Base-by-base conservation (phyloP, 2,113 vertebrate genomes). In the Haemorhous mexicanus region DNA sequence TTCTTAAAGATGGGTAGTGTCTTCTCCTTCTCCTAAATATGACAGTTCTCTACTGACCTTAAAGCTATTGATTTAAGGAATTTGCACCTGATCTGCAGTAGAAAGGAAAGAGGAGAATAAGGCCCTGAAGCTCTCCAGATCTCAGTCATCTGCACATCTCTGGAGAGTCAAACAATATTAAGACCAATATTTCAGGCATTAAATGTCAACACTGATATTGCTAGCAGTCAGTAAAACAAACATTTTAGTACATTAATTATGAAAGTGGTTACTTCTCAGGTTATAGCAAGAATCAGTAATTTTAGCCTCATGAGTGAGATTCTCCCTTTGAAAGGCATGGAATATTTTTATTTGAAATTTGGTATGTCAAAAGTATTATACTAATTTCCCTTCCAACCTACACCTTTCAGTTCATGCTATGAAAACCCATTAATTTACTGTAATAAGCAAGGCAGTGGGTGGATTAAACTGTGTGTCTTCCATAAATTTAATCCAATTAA, bases 201-300 rank as follows among this genome's bases (percentile, higher is more conserved):
- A 52, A 89, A 93, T 87, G 35, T 63, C 72, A 94, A 72, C 63
- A 85, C 68, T 61, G 52, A 37, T 84, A 91, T 30, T 33, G 26
- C n/a, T 80, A 73, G 74, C 89, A 53, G 8, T 64, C 44, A 53
- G 28, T 73, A 95, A 90, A 62, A 87, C 55, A 93, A 92, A 56
- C 62, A 43, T 70, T 94, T 93, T 63, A 94, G 81, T 95, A 43
- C 78, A 80, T 85, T 89, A 73, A 94, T 96, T 97, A 96, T 91
- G 41, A 68, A 84, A 91, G 47, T 73, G 63, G 24, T 93, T 72
- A 41, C 26, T 82, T 70, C 79, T 88, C 79, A 72, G 64, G 73
- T 69, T 77, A 73, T 53, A 95, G 49, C 56, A 91, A 91, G 63
- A 73, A 61, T 74, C 39, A 37, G 18, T 74, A 85, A 93, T 87